Percentiles rank a stretch among this genome's conserved stretches.
phyloP scores from a whole-genome alignment of 1,140 invertebrate genomes.

The Calycopis cecrops region DNA sequence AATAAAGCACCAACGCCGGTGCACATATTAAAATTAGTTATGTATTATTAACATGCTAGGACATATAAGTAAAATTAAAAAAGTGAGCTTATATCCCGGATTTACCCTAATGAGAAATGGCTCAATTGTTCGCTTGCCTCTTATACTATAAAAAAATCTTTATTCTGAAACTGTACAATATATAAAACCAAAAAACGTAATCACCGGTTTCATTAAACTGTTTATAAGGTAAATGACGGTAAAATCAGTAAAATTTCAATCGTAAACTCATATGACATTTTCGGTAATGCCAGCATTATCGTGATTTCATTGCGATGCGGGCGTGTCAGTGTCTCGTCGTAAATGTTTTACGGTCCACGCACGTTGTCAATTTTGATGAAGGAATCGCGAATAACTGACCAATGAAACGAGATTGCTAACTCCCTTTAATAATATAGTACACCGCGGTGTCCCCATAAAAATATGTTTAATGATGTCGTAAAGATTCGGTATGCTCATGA shows the following conservation, averaged over 20 bases:
- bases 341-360: conserved; percentile 54
- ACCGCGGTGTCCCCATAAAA: conserved; percentile 66
- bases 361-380: conserved; percentile 58
- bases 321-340: conserved; percentile 38
- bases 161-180: too few relatives aligned
- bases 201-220: not conserved
- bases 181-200: not conserved
- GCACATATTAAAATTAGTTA: too few relatives aligned
- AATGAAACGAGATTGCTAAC: conserved; percentile 49
- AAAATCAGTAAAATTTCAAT: conserved; percentile 22
- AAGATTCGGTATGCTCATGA: conserved; percentile 61
- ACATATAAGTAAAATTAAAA: too few relatives aligned
- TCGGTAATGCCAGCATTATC: conserved; percentile 36
- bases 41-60: too few relatives aligned
- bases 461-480: conserved; percentile 72
- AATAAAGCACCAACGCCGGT: too few relatives aligned
- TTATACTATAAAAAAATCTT: too few relatives aligned
- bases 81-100: too few relatives aligned
- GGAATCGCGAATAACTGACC: conserved; percentile 54
- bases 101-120: too few relatives aligned
- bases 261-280: conserved; percentile 34
- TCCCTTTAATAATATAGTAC: conserved; percentile 58
- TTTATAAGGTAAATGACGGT: not conserved
- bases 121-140: too few relatives aligned
- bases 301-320: conserved; percentile 34